These are phyloP conservation scores for Junonia oenone DNA, from an alignment of 2,888 invertebrate species.

Conservation along the genomic window DNA sequence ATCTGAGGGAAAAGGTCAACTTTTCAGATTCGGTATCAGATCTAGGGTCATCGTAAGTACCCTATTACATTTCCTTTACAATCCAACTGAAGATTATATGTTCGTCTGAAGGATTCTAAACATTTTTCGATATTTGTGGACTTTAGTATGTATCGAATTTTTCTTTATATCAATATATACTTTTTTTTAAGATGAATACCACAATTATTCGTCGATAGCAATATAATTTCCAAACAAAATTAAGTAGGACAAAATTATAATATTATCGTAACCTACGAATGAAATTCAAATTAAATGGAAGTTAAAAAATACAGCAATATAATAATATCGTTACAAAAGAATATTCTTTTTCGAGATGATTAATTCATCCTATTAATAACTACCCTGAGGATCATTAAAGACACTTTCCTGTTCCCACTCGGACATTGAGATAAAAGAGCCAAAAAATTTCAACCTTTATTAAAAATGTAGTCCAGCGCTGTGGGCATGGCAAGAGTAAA, in stretches of 20 bases:
- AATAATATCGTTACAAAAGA: conserved; percentile 5
- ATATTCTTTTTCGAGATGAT: conserved; percentile 12
- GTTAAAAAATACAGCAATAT: conserved; percentile 4
- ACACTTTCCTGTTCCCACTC: conserved; percentile 17
- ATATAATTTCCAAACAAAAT: background rate
- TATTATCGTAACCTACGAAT: background rate
- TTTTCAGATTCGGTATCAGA: conserved; percentile 30
- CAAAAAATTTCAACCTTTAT: conserved; percentile 54
- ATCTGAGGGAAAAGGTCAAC: conserved; percentile 31
- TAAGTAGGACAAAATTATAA: background rate
- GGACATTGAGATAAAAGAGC: conserved; percentile 36
- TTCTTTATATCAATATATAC: too few relatives aligned
- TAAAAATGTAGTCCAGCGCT: conserved; percentile 57
- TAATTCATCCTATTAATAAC: conserved; percentile 24
- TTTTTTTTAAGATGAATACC: too few relatives aligned
- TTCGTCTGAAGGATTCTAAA: background rate
- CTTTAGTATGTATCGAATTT: background rate
- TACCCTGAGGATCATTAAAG: conserved; percentile 24
- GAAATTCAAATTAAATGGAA: conserved; percentile 9
- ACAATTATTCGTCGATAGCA: background rate
- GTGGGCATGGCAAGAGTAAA: conserved; percentile 43
- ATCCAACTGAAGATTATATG: conserved; percentile 27
- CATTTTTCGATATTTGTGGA: background rate
- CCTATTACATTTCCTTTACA: conserved; percentile 39
- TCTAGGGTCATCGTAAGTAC: conserved; percentile 33